phyloP scores from a whole-genome alignment of 2,797 vertebrate species.

The Anolis apletophallus region DNA sequence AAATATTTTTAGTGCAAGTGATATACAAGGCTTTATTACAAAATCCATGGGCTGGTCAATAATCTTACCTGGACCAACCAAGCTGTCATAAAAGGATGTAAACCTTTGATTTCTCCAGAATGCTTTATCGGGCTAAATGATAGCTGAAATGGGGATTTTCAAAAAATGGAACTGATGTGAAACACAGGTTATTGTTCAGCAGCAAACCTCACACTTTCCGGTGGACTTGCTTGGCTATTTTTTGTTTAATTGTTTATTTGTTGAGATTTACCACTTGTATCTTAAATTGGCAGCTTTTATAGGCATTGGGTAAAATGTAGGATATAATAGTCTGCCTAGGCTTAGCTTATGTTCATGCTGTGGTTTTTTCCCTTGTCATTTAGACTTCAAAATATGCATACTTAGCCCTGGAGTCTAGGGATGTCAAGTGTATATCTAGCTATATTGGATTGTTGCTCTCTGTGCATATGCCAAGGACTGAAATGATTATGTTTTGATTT shows the following conservation, averaged over 20 bases:
- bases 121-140: background rate
- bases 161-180: background rate
- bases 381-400: background rate
- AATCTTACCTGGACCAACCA: background rate
- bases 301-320: background rate
- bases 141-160: background rate
- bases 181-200: background rate
- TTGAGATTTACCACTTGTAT: background rate
- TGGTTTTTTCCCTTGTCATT: background rate
- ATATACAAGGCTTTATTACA: background rate
- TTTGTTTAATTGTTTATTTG: background rate
- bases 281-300: background rate
- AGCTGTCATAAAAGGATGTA: background rate
- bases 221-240: background rate
- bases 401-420: background rate
- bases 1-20: too few species aligned
- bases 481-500: background rate
- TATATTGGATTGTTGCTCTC: background rate
- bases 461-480: background rate
- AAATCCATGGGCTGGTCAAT: background rate
- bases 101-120: background rate
- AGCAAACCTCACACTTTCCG: background rate
- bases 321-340: background rate
- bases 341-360: background rate
- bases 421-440: background rate